phyloP scores from a whole-genome alignment of 1,140 invertebrate genomes.

The Hycleus phaleratus region DNA sequence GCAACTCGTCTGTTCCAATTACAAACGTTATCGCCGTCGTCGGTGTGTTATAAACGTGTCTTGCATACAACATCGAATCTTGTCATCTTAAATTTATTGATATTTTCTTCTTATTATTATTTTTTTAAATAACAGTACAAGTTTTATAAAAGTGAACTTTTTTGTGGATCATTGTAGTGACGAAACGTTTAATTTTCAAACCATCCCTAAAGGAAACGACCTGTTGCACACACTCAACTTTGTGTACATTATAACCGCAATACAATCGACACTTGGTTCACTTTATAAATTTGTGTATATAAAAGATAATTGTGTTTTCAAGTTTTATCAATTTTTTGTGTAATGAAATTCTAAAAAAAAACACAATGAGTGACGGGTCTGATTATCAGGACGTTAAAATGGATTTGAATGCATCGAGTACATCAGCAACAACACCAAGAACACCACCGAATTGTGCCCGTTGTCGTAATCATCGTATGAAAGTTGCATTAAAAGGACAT shows the following conservation, averaged over 20 bases:
- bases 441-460: slow-evolving; percentile 68
- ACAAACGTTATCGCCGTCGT: slow-evolving; percentile 1
- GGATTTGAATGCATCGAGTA: slow-evolving; percentile 29
- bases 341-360: not conserved
- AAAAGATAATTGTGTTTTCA: not conserved
- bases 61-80: not conserved
- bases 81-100: no score
- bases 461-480: slow-evolving; percentile 79
- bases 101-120: no score
- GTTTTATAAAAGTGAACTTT: no score
- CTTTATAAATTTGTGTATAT: no score
- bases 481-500: slow-evolving; percentile 80
- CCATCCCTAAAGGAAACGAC: no score
- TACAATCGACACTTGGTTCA: no score
- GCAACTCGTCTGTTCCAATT: not conserved
- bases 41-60: not conserved
- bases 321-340: not conserved
- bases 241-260: no score
- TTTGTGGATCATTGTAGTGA: no score
- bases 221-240: no score
- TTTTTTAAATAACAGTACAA: no score
- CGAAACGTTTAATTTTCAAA: no score
- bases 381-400: slow-evolving; percentile 36
- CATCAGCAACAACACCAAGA: slow-evolving; percentile 33
- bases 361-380: slow-evolving; percentile 9